A percentile compares a stretch with the other conserved stretches of the same genome.
These are phyloP conservation scores for Zhengitettix transpicula DNA, from an alignment of 2,888 invertebrate genomes.

Conservation along the genomic window DNA sequence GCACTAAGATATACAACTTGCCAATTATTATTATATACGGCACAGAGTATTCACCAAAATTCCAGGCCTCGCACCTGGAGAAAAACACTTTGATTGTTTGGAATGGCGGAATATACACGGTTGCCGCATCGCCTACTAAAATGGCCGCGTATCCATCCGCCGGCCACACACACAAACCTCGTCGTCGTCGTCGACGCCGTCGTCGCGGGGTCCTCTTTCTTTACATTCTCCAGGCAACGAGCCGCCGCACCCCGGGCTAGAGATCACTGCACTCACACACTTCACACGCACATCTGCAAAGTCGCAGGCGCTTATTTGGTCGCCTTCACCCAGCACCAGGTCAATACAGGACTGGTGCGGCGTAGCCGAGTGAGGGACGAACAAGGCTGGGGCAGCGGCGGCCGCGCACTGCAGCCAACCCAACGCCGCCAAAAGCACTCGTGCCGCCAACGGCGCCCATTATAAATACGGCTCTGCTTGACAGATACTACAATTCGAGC, in stretches of 20 bases:
- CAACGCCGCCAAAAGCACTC: not conserved
- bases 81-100: slow-evolving; percentile 47
- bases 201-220: not conserved
- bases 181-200: not conserved
- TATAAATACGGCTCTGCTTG: too few species aligned
- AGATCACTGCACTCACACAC: not conserved
- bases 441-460: too few species aligned
- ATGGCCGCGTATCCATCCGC: slow-evolving; percentile 42
- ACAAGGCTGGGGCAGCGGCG: slow-evolving; percentile 9
- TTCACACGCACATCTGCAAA: not conserved
- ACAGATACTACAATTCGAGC: too few species aligned
- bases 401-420: slow-evolving; percentile 2
- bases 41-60: slow-evolving; percentile 29
- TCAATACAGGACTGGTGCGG: not conserved
- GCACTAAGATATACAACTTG: slow-evolving; percentile 1
- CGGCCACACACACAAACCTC: slow-evolving; percentile 5
- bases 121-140: slow-evolving; percentile 54
- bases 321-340: not conserved
- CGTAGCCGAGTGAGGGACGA: slow-evolving; percentile 1
- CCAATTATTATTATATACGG: slow-evolving; percentile 4
- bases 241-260: not conserved
- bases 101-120: slow-evolving; percentile 55
- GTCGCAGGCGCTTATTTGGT: not conserved
- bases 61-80: slow-evolving; percentile 41
- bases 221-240: not conserved